phyloP scores from a whole-genome alignment of 2,888 invertebrate genomes.

The Aspidiotus rigidus region DNA sequence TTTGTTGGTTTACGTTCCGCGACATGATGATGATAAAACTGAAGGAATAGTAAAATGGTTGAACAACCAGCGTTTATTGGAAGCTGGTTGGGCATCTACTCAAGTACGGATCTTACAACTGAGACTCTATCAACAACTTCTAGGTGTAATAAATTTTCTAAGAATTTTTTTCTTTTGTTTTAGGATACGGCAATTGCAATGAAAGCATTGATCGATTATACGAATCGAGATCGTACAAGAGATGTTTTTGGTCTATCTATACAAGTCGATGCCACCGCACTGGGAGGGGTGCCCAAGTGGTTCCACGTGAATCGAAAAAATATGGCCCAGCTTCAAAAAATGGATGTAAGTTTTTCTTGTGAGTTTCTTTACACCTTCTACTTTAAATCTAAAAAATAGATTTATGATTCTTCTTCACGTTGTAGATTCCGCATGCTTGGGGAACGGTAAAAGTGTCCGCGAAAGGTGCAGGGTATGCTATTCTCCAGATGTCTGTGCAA shows the following conservation, averaged over 20 bases:
- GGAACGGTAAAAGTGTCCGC: slow-evolving; percentile 88
- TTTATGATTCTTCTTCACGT: slow-evolving; percentile 32
- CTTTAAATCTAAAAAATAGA: background rate
- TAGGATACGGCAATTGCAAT: slow-evolving; percentile 79
- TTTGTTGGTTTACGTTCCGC: slow-evolving; percentile 74
- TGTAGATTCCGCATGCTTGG: slow-evolving; percentile 80
- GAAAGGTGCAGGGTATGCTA: slow-evolving; percentile 86
- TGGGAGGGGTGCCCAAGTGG: slow-evolving; percentile 56
- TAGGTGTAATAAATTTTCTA: background rate
- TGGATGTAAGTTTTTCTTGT: slow-evolving; percentile 52
- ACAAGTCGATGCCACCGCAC: slow-evolving; percentile 73
- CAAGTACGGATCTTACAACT: slow-evolving; percentile 44
- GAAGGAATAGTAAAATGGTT: slow-evolving; percentile 86
- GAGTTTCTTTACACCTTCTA: too few relatives aligned
- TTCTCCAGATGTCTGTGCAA: slow-evolving; percentile 84
- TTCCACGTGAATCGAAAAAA: slow-evolving; percentile 66
- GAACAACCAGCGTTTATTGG: slow-evolving; percentile 73
- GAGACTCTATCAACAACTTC: background rate
- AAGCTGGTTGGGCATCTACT: slow-evolving; percentile 82
- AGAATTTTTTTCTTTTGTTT: slow-evolving; percentile 37
- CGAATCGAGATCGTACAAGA: slow-evolving; percentile 70
- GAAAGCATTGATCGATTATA: slow-evolving; percentile 82
- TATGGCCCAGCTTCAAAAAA: slow-evolving; percentile 64
- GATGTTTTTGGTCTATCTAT: slow-evolving; percentile 72
- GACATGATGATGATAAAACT: slow-evolving; percentile 70